A percentile compares a stretch with the other conserved stretches of the same genome.
Evolutionary conservation across 2,888 invertebrate genomes (phyloP).

Genomic region (Eulithis testata): DNA sequence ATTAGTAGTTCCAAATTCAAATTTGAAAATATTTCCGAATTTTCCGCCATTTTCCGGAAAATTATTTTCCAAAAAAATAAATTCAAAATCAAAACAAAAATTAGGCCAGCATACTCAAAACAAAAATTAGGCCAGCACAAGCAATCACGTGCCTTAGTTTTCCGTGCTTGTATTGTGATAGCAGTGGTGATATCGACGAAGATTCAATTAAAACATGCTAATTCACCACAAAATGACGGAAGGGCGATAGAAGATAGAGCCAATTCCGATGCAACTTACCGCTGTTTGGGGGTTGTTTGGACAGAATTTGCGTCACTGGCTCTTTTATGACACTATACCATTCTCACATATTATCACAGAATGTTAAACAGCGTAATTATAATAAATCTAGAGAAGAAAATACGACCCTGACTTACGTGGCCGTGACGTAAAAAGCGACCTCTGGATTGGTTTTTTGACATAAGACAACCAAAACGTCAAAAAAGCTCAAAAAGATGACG

Average conservation of each 20-base stretch:
- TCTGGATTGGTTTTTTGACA: conserved; percentile 77
- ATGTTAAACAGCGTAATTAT: conserved; percentile 67
- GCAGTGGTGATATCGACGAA: conserved; percentile 58
- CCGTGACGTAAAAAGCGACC: conserved; percentile 80
- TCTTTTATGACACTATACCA: conserved; percentile 67
- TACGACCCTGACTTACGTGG: conserved; percentile 84
- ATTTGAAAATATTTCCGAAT: too few relatives aligned
- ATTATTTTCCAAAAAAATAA: too few relatives aligned
- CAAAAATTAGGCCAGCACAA: conserved; percentile 3
- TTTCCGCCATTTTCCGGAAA: too few relatives aligned
- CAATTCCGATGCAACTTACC: conserved; percentile 61
- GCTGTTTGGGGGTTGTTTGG: conserved; percentile 55
- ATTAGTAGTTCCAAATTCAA: too few relatives aligned
- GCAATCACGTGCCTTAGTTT: conserved; percentile 26
- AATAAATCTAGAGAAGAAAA: conserved; percentile 72
- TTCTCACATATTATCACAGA: conserved; percentile 73
- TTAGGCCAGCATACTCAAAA: conserved; percentile 10
- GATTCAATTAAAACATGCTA: conserved; percentile 76
- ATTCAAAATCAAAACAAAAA: too few relatives aligned
- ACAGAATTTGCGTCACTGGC: conserved; percentile 63
- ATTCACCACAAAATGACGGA: conserved; percentile 76
- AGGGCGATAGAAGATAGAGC: conserved; percentile 55
- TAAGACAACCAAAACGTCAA: conserved; percentile 20
- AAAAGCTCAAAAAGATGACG: background rate
- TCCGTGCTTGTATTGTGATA: conserved; percentile 64